A percentile compares a stretch with the other conserved stretches of the same genome.
These are phyloP conservation scores for Telenomus remus DNA, from an alignment of 1,140 invertebrate genomes.

Conservation along the genomic window DNA sequence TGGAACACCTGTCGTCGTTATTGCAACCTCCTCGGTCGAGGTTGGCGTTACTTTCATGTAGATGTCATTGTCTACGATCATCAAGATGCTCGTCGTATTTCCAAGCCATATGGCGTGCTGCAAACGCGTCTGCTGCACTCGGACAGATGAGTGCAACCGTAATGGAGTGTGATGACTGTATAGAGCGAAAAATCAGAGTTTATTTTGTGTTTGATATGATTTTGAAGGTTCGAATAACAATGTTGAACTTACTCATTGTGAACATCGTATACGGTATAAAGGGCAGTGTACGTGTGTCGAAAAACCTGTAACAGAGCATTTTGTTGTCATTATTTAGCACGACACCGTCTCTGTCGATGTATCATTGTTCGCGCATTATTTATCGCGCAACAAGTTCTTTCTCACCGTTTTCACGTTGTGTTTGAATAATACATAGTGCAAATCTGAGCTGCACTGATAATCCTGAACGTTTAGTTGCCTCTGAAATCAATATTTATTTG, in stretches of 20 bases:
- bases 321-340: too few species aligned
- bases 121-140: constrained; percentile 82
- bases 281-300: constrained; percentile 86
- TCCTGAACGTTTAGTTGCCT: constrained; percentile 88
- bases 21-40: constrained; percentile 78
- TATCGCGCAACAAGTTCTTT: too few species aligned
- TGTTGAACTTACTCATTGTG: constrained; percentile 88
- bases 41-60: constrained; percentile 84
- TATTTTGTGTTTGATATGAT: too few species aligned
- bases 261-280: constrained; percentile 90
- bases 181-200: too few species aligned
- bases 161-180: constrained; percentile 88
- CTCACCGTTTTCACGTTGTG: constrained; percentile 90
- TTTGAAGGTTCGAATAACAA: too few species aligned
- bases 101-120: constrained; percentile 88
- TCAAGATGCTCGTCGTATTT: constrained; percentile 81
- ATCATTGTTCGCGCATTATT: too few species aligned
- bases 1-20: constrained; percentile 85
- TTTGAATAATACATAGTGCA: constrained; percentile 88
- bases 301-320: constrained; percentile 81
- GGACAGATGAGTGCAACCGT: constrained; percentile 80
- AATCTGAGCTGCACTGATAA: constrained; percentile 86
- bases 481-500: constrained; percentile 78
- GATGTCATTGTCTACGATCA: constrained; percentile 90
- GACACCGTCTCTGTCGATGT: too few species aligned